phyloP scores from a whole-genome alignment of 2,113 vertebrate genomes.

The Nerophis lumbriciformis region DNA sequence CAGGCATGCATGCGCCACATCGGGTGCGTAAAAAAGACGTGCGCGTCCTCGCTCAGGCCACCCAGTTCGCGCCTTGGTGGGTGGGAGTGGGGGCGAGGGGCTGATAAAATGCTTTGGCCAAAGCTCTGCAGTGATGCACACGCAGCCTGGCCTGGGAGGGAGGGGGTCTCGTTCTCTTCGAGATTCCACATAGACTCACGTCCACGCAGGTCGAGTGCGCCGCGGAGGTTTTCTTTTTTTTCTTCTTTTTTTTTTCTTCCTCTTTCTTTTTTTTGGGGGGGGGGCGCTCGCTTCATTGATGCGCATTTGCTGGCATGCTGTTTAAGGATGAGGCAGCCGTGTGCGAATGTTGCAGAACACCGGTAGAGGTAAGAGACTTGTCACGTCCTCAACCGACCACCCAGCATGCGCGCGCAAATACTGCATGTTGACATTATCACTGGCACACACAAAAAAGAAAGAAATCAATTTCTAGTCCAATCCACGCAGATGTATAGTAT shows the following conservation, averaged over 20 bases:
- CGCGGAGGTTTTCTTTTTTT: neutral
- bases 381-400: neutral
- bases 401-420: neutral
- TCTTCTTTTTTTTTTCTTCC: neutral
- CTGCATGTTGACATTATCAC: neutral
- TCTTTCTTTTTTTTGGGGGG: no score
- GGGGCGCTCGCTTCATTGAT: conserved; percentile 8
- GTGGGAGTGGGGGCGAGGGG: conserved; percentile 28
- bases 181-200: conserved; percentile 18
- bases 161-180: conserved; percentile 2
- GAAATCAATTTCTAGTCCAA: no score
- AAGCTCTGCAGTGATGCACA: conserved; percentile 57
- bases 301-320: conserved; percentile 17
- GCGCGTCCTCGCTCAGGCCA: conserved; percentile 37
- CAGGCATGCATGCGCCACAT: conserved; percentile 20
- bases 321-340: conserved; percentile 63
- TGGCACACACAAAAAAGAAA: no score
- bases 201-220: neutral
- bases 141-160: neutral
- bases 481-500: no score
- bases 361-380: conserved; percentile 67
- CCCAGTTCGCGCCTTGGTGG: conserved; percentile 28
- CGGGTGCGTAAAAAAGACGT: conserved; percentile 40
- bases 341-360: conserved; percentile 72
- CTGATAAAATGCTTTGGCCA: conserved; percentile 58